Percentiles rank a stretch among this genome's conserved stretches.
phyloP scores from a whole-genome alignment of 2,113 vertebrate genomes.

The Ciconia maguari region DNA sequence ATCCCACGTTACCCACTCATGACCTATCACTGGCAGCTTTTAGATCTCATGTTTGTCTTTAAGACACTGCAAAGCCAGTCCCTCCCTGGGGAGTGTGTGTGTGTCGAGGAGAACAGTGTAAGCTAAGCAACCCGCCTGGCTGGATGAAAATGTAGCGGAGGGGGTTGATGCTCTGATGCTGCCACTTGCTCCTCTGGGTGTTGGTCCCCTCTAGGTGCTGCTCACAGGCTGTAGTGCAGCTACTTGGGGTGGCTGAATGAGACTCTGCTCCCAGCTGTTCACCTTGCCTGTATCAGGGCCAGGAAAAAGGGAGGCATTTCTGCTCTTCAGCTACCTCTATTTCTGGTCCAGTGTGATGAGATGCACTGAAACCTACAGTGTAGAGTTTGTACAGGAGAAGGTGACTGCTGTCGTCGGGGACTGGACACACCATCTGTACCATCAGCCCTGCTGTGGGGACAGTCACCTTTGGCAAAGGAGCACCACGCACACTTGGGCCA shows the following conservation, averaged over 20 bases:
- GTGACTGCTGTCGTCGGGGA: not conserved
- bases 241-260: not conserved
- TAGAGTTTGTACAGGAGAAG: not conserved
- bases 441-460: not conserved
- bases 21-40: not conserved
- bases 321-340: not conserved
- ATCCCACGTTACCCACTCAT: not conserved
- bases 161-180: not conserved
- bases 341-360: not conserved
- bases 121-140: not conserved
- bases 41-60: not conserved
- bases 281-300: not conserved
- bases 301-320: not conserved
- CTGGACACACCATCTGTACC: not conserved
- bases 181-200: not conserved
- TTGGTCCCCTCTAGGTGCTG: not conserved
- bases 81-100: not conserved
- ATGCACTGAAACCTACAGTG: not conserved
- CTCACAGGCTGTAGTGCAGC: not conserved
- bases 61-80: not conserved
- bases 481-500: not conserved
- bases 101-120: not conserved
- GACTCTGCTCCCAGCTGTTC: not conserved
- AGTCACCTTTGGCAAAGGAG: not conserved
- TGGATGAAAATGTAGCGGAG: not conserved